Percentiles rank a stretch among this genome's conserved stretches.
Conservation (phyloP, 92 coral and sea anemone species). For the Umimayanthus kanabou region DNA sequence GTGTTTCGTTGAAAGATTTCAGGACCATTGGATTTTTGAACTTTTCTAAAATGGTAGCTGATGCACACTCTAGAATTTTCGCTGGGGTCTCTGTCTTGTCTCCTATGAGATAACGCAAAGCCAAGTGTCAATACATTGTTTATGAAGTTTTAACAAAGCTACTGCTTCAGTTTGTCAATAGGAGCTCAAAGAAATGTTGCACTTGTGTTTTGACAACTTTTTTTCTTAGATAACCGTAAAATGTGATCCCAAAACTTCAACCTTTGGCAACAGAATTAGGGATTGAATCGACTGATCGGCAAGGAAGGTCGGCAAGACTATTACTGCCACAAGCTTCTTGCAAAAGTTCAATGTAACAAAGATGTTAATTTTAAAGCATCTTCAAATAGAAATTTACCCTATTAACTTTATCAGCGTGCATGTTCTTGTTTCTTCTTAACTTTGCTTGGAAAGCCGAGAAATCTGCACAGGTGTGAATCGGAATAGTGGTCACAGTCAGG, state of each 20-base stretch:
- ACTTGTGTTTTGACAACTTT: background rate
- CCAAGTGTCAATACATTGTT: background rate
- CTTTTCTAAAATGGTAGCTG: slow-evolving; percentile 53
- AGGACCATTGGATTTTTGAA: slow-evolving; percentile 36
- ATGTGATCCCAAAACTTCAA: background rate
- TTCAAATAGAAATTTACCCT: background rate
- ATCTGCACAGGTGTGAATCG: background rate
- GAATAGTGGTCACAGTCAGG: background rate
- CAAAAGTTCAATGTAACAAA: background rate
- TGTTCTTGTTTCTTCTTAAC: background rate
- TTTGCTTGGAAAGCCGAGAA: background rate
- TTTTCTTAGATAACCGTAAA: background rate
- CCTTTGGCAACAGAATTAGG: background rate
- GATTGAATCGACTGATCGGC: background rate
- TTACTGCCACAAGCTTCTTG: background rate
- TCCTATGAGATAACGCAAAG: slow-evolving; percentile 14
- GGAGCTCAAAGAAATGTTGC: background rate
- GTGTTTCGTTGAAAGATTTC: slow-evolving; percentile 41
- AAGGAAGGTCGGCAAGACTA: background rate
- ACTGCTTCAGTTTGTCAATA: background rate
- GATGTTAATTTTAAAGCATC: background rate
- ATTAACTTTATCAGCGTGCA: slow-evolving; percentile 1
- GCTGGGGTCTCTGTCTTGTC: slow-evolving; percentile 30
- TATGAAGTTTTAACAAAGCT: background rate
- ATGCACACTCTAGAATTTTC: slow-evolving; percentile 27